Evolutionary conservation across 2,797 vertebrate genomes (phyloP).

Genomic region (Darevskia mixta): DNA sequence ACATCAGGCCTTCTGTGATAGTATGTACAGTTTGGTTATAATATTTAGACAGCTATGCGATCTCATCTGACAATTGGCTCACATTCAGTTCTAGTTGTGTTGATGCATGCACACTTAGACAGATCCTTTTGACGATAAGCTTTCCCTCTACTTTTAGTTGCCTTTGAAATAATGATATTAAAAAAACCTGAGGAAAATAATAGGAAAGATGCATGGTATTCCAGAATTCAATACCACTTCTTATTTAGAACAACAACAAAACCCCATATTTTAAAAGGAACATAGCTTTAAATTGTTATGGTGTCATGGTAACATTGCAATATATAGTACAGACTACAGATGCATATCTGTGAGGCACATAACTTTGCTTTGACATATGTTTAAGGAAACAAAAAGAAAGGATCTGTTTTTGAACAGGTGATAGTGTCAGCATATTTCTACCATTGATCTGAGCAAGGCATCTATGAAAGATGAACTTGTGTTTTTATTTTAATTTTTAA

Average conservation of each 20-base stretch:
- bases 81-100: neutral
- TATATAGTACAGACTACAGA: neutral
- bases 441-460: neutral
- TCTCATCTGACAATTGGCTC: neutral
- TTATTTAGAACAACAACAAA: neutral
- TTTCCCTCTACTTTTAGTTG: neutral
- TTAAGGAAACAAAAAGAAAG: neutral
- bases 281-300: slow-evolving; percentile 3
- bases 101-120: neutral
- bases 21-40: slow-evolving; percentile 11
- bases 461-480: neutral
- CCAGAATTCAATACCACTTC: neutral
- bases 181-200: neutral
- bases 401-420: slow-evolving; percentile 21
- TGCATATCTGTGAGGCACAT: neutral
- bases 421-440: neutral
- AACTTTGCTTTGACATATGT: neutral
- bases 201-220: neutral
- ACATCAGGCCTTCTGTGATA: accelerated
- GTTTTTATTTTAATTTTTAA: neutral
- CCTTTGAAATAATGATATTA: neutral
- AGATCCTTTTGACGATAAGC: neutral
- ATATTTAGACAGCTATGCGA: neutral
- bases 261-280: neutral
- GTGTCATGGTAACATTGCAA: neutral